Conservation (phyloP, 2,888 invertebrate genomes). For the Tenthredo livida region DNA sequence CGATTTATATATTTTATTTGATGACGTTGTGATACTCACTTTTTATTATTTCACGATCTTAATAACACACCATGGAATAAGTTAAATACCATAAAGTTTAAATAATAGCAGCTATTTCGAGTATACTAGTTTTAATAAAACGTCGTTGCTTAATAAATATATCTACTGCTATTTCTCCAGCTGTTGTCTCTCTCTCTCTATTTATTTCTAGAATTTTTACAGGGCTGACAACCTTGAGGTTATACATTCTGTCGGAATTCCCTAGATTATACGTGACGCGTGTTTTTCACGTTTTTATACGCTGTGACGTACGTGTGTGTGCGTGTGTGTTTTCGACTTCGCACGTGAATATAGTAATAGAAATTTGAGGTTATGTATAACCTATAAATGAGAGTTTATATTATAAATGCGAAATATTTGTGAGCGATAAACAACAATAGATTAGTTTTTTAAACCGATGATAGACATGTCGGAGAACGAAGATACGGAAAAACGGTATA, state of each 20-base stretch:
- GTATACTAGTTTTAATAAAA: neutral
- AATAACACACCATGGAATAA: neutral
- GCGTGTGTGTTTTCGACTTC: neutral
- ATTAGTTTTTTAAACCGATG: neutral
- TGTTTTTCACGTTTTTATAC: neutral
- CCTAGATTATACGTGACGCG: neutral
- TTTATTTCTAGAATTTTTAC: neutral
- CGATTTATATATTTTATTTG: no score
- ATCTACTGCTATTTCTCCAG: constrained; percentile 46
- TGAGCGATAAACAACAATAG: neutral
- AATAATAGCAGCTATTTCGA: neutral
- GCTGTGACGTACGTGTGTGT: neutral
- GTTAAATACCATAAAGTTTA: neutral
- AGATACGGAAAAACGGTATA: neutral
- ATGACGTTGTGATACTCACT: neutral
- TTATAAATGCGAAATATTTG: neutral
- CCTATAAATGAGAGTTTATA: no score
- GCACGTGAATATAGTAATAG: neutral
- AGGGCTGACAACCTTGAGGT: neutral
- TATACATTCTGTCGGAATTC: neutral
- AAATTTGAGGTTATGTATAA: neutral
- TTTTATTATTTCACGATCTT: neutral
- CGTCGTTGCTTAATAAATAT: constrained; percentile 36
- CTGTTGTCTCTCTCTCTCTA: constrained; percentile 4
- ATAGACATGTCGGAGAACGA: neutral